These are phyloP conservation scores for Eristalis tenax DNA, from an alignment of 2,888 invertebrate species.

Conservation along the genomic window DNA sequence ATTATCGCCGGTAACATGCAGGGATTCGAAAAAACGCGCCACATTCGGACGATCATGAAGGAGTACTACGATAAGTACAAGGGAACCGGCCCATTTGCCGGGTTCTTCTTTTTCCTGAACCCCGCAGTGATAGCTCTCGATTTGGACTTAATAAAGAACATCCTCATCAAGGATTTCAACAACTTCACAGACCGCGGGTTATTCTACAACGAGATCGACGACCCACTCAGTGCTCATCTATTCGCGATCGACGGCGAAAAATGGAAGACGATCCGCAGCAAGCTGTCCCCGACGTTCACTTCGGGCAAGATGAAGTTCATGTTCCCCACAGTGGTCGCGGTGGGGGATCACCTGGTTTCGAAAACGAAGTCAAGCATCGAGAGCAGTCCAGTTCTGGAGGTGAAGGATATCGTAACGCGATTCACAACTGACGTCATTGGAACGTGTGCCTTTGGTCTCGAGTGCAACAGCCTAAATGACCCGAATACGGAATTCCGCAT, in stretches of 20 bases:
- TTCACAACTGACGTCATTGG: slow-evolving; percentile 83
- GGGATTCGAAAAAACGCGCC: slow-evolving; percentile 73
- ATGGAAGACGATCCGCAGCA: slow-evolving; percentile 81
- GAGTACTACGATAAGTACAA: slow-evolving; percentile 74
- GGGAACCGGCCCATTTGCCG: slow-evolving; percentile 74
- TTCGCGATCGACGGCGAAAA: slow-evolving; percentile 78
- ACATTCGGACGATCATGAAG: slow-evolving; percentile 75
- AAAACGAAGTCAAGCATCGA: background rate
- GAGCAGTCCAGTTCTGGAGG: slow-evolving; percentile 77
- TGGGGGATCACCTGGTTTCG: slow-evolving; percentile 74
- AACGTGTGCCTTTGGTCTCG: slow-evolving; percentile 82
- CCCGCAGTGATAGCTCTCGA: slow-evolving; percentile 74
- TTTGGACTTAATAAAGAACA: slow-evolving; percentile 76
- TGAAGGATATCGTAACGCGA: slow-evolving; percentile 80
- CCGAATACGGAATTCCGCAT: slow-evolving; percentile 78
- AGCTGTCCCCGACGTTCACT: slow-evolving; percentile 82
- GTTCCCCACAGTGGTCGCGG: slow-evolving; percentile 77
- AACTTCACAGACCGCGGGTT: slow-evolving; percentile 78
- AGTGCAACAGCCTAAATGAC: slow-evolving; percentile 81
- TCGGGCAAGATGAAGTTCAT: slow-evolving; percentile 82
- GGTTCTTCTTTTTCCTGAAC: slow-evolving; percentile 74
- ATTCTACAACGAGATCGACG: slow-evolving; percentile 76
- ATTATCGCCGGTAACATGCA: slow-evolving; percentile 77
- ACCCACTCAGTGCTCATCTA: slow-evolving; percentile 78
- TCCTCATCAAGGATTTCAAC: slow-evolving; percentile 79